Percentiles rank a stretch among this genome's conserved stretches.
These are phyloP conservation scores for Nephrotoma guestfalica DNA, from an alignment of 2,888 invertebrate species.

Conservation along the genomic window DNA sequence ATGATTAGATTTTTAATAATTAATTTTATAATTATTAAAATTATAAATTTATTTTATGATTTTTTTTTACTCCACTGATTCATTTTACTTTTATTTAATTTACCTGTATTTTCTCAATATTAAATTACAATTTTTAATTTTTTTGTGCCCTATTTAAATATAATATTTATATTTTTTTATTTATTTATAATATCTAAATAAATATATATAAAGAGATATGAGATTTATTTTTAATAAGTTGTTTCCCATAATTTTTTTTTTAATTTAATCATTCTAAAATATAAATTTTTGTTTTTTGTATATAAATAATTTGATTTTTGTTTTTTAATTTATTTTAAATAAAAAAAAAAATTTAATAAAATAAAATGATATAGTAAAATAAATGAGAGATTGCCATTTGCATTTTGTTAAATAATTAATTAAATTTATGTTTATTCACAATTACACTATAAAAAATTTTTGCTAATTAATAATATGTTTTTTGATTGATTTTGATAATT, in stretches of 20 bases:
- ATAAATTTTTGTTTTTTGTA: conserved; percentile 2
- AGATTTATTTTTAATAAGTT: neutral
- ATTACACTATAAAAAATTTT: neutral
- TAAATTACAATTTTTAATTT: conserved; percentile 3
- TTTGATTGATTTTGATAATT: neutral
- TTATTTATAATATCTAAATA: neutral
- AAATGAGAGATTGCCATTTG: conserved; percentile 6
- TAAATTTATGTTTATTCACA: neutral
- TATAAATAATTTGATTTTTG: conserved; percentile 3
- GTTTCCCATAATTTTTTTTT: neutral
- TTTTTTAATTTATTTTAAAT: neutral
- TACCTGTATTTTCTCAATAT: neutral
- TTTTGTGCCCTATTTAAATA: conserved; percentile 5
- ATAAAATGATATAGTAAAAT: neutral
- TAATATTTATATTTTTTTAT: neutral
- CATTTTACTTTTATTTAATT: neutral
- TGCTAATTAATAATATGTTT: neutral
- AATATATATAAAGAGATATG: neutral
- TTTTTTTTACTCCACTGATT: neutral
- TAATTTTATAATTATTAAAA: neutral
- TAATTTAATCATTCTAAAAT: neutral
- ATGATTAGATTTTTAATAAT: neutral
- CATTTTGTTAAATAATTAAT: neutral
- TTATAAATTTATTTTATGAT: neutral
- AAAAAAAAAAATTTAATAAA: neutral